These are phyloP conservation scores for Lycodopsis pacificus DNA, from an alignment of 2,797 vertebrate species.

Conservation along the genomic window DNA sequence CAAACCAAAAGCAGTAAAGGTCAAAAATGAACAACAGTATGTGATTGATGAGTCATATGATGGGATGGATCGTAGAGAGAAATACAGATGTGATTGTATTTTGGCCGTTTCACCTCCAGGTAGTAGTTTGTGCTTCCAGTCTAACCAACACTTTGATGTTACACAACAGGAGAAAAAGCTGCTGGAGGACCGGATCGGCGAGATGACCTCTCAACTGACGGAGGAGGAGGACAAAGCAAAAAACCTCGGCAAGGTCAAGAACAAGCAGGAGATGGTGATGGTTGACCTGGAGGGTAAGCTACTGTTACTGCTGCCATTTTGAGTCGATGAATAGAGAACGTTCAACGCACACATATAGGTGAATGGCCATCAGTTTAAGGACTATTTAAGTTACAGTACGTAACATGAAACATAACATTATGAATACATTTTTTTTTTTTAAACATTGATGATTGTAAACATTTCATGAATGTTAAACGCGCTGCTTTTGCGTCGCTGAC, in stretches of 20 bases:
- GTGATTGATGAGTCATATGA: not conserved
- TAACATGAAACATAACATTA: not conserved
- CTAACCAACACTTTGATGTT: slow-evolving; percentile 9
- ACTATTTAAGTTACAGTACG: not conserved
- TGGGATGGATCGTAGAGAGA: not conserved
- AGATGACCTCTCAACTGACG: slow-evolving; percentile 93
- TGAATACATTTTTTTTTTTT: not conserved
- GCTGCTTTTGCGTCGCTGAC: not conserved
- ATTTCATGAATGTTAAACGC: not conserved
- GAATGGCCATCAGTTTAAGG: not conserved
- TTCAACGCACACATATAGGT: not conserved
- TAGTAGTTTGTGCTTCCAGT: not conserved
- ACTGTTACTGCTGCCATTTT: not conserved
- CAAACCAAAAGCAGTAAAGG: not conserved
- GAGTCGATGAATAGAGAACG: not conserved
- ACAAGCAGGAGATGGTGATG: slow-evolving; percentile 99
- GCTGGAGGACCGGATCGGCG: slow-evolving; percentile 92
- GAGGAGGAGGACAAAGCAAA: slow-evolving; percentile 99
- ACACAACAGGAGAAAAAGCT: slow-evolving; percentile 94
- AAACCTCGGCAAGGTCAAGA: slow-evolving; percentile 95
- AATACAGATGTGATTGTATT: not conserved
- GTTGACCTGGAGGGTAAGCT: slow-evolving; percentile 93
- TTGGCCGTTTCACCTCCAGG: not conserved
- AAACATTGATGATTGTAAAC: no score
- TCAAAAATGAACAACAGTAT: not conserved